Base-by-base conservation (phyloP, 2,113 vertebrate genomes). In the Ammospiza nelsoni region DNA sequence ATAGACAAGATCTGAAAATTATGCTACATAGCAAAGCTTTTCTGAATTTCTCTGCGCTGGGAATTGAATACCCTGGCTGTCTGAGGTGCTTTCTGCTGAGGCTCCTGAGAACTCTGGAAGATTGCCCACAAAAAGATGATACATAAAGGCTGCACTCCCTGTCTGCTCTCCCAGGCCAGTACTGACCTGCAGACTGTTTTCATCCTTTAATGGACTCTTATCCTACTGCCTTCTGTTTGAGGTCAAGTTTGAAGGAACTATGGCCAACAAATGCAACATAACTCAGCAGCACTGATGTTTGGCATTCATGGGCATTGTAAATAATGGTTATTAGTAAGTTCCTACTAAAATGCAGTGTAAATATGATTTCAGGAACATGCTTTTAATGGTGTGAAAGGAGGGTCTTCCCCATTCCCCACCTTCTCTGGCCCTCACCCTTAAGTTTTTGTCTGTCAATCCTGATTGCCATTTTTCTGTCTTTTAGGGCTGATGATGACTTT, bases 401-500 rank as follows among this genome's bases (percentile, higher is more conserved):
- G 5, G 5, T 49, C 31, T 80, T 65, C 27, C 3, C 11, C 5
- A 16, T 41, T 54, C 24, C 3, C 17, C 9, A 5, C 7, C 15
- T 79, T 87, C 28, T 41, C 43, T 62, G 28, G 17, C 12, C 28
- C 4, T 54, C 23, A 55, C 5, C 27, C 15, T 31, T 35, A 63
- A 43, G 9, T 65, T 90, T 23, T 63, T 62, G 15, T 46, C 8
- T 72, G 14, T 61, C 48, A 43, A 13, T 80, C 19, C 55, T 83
- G 61, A 75, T 44, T 82, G 41, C 72, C 16, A 73, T 62, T 68
- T 68, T 69, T 90, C 19, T 95, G 54, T 94, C 31, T 65, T 89
- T 46, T 68, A 99, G 99, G 97, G 99, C 99, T 15, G 99, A 99
- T 51, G 99, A 99, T 78, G 99, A 99, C 86, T 98, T 98, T 39